Evolutionary conservation across 2,797 vertebrate genomes (phyloP), one percentile per base, ranked within the genome.

Genomic region (Remorina albescens): DNA sequence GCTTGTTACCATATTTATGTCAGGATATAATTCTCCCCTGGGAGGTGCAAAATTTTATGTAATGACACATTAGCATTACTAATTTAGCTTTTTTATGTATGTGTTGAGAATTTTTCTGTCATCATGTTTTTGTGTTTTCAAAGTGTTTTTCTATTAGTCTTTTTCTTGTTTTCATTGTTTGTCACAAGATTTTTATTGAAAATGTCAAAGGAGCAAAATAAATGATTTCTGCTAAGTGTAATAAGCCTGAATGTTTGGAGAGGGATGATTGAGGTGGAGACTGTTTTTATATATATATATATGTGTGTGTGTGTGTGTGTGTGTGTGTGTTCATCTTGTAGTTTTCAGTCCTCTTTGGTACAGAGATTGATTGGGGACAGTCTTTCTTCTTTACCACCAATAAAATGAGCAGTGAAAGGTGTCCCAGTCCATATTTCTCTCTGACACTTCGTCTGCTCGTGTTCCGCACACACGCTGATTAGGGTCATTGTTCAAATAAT

Each of bases 181-280:
- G 51, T 85, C 36, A 3, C 21, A 36, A 57, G 11, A 71, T 67
- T 73, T 83, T 60, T 76, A 46, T 41, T 78, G 53, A 75, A 58
- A 41, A 44, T 88, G 76, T 89, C 68, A 84, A 86, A 68, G 46
- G 47, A 90, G 39, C 55, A 83, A 88, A 92, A 93, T 91, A 92
- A 92, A 92, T 64, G 16, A 42, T 84, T 88, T 86, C 36, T 63
- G 39, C 16, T 60, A 3, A 73, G 50, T 54, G 39, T 26, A 47
- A 47, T 8, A 5, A 19, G 26, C 8, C 2, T 60, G 6, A 66
- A 1, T 80, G 67, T 61, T 46, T 58, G 47, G 37, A 63, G 53
- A 75, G 25, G 2, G 49, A 16, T 64, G 44, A 73, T 63, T 55
- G 26, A 67, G n/a, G 67, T 61, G 8, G 34, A 50, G 62, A n/a